Conservation (phyloP, 2,888 invertebrate species). For the Melinopterus prodromus region DNA sequence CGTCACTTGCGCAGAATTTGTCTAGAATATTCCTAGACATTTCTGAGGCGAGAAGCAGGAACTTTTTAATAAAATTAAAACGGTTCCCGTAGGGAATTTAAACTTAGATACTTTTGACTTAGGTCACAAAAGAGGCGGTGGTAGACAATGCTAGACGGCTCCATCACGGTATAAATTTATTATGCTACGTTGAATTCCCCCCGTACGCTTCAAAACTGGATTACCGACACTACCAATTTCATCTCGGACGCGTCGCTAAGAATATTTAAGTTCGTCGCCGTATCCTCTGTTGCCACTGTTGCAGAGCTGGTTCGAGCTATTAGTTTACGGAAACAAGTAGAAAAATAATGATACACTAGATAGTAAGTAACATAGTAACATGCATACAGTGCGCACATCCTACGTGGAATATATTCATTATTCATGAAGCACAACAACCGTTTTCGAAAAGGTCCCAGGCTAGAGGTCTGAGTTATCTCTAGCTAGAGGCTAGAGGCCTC, state of each 20-base stretch:
- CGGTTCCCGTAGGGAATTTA: not conserved
- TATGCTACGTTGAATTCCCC: not conserved
- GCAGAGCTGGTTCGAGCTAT: not conserved
- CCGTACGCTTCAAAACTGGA: constrained; percentile 4
- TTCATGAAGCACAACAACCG: too few relatives aligned
- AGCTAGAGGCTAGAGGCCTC: too few relatives aligned
- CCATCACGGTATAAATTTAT: not conserved
- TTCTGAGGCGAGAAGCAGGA: not conserved
- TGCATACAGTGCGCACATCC: too few relatives aligned
- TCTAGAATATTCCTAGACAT: not conserved
- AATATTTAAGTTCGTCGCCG: not conserved
- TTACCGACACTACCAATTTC: not conserved
- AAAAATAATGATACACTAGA: too few relatives aligned
- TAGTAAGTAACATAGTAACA: too few relatives aligned
- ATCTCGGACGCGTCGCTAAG: not conserved
- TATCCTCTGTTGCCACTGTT: not conserved
- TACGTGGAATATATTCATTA: too few relatives aligned
- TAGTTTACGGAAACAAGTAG: not conserved
- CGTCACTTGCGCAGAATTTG: not conserved
- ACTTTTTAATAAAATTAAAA: not conserved
- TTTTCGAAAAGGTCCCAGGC: too few relatives aligned
- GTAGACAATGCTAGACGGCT: not conserved
- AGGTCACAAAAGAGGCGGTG: not conserved
- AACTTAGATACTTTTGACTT: not conserved
- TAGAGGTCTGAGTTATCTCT: too few relatives aligned